phyloP scores from a whole-genome alignment of 2,113 vertebrate genomes.

The Tetrax tetrax region DNA sequence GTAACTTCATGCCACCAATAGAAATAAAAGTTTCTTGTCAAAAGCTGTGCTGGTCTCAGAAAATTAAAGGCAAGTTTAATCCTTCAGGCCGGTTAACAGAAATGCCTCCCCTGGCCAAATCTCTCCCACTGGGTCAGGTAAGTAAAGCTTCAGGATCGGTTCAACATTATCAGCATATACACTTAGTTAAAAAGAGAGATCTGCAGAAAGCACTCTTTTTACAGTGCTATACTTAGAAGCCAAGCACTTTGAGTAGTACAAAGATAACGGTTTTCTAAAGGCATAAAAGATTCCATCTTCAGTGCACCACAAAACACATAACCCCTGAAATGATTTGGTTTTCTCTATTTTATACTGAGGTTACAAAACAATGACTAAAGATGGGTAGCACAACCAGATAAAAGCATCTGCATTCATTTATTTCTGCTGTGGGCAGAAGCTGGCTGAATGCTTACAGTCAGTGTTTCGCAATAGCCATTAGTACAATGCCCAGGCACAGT shows the following conservation, averaged over 20 bases:
- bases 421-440: slow-evolving; percentile 55
- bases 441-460: slow-evolving; percentile 40
- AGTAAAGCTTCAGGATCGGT: neutral
- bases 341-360: slow-evolving; percentile 38
- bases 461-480: slow-evolving; percentile 8
- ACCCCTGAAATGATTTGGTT: slow-evolving; percentile 8
- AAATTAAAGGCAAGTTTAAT: slow-evolving; percentile 37
- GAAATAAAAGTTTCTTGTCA: slow-evolving; percentile 24
- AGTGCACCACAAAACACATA: slow-evolving; percentile 43
- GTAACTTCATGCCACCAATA: slow-evolving; percentile 8
- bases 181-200: neutral
- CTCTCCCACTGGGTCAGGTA: neutral
- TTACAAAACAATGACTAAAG: slow-evolving; percentile 31
- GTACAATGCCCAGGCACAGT: neutral
- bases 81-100: neutral
- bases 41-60: slow-evolving; percentile 6
- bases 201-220: neutral
- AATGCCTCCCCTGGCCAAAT: neutral
- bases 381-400: slow-evolving; percentile 6
- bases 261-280: slow-evolving; percentile 10
- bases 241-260: slow-evolving; percentile 8
- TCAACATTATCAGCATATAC: neutral
- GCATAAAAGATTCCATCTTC: slow-evolving; percentile 26
- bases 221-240: neutral
- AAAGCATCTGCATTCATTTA: slow-evolving; percentile 61